Base-by-base conservation (phyloP, 2,888 invertebrate genomes). In the Drosophila aldrichi region DNA sequence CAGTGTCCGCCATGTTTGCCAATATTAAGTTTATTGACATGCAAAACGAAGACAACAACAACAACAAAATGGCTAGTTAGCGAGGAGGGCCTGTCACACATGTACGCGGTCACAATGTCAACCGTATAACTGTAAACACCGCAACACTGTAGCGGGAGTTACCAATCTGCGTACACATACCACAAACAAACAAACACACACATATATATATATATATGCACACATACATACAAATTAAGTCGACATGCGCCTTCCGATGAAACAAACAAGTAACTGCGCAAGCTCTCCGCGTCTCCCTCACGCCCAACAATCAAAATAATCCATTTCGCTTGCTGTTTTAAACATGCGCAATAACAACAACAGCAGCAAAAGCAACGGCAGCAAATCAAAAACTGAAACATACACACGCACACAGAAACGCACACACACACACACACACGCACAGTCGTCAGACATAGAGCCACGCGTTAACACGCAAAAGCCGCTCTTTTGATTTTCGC, bases 301-400 rank as follows among this genome's bases (percentile, higher is more conserved):
- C 72, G 78, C 70, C 77, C 61, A 72, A 77, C 81, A 40, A 29
- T n/a, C 38, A 40, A 18, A 54, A 54, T 85, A 85, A 85, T 85
- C 85, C 85, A 85, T 85, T 82, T 78, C 81, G 79, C 82, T 70
- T 74, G 85, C 88, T 85, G 81, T 85, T 85, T 85, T 85, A 88
- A 85, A 82, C 88, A 85, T 77, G 77, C 77, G 80, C 83, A 71
- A 74, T 74, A 67, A 74, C 69, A 75, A 78, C 59, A 68, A 56
- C 55, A 70, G 52, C 29, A 29, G 20, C 60, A 71, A 44, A 40
- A 40, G 20, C 54, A 65, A 44, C 56, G 34, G 63, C 64, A 78
- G 36, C 36, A 38, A 25, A 20, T 14, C 29, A 67, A 55, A 36
- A 38, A 16, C 36, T 38, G 36, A 38, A 36, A 61, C 43, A 61